Evolutionary conservation across 2,888 invertebrate species (phyloP).

Genomic region (Scaptomyza tumidula): DNA sequence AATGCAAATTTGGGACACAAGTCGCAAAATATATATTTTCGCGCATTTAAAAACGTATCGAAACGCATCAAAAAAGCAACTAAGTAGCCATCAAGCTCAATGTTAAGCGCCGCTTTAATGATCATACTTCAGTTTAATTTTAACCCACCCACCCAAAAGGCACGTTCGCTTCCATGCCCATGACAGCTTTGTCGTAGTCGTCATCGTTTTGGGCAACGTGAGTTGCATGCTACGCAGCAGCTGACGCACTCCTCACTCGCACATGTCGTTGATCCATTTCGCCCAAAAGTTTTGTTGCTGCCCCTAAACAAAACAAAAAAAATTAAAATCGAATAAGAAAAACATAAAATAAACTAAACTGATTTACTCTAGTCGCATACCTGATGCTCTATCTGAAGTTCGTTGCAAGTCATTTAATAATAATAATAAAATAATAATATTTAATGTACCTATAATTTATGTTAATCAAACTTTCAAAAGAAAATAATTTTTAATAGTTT

Average conservation of each 20-base stretch:
- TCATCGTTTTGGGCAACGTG: constrained; percentile 69
- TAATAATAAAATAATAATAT: too few relatives aligned
- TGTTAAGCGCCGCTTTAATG: constrained; percentile 73
- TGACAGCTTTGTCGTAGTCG: constrained; percentile 58
- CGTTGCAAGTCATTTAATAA: too few relatives aligned
- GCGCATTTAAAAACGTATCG: constrained; percentile 75
- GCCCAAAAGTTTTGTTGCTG: constrained; percentile 58
- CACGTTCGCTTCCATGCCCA: constrained; percentile 58
- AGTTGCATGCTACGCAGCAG: constrained; percentile 58
- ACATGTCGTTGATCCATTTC: constrained; percentile 76
- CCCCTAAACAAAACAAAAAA: constrained; percentile 8
- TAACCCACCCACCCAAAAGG: background rate
- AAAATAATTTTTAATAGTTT: too few relatives aligned
- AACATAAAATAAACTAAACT: constrained; percentile 18
- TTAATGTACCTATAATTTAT: too few relatives aligned
- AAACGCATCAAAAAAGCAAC: constrained; percentile 59
- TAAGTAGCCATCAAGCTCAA: constrained; percentile 71
- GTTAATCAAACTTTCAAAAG: too few relatives aligned
- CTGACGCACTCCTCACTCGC: constrained; percentile 27
- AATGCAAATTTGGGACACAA: constrained; percentile 67
- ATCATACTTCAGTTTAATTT: constrained; percentile 36
- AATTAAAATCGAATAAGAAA: constrained; percentile 50
- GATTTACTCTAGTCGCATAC: constrained; percentile 17
- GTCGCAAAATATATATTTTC: too few relatives aligned
- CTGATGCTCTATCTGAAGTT: constrained; percentile 31